Conservation (phyloP, 2,888 invertebrate species). For the Heliconius hortense region DNA sequence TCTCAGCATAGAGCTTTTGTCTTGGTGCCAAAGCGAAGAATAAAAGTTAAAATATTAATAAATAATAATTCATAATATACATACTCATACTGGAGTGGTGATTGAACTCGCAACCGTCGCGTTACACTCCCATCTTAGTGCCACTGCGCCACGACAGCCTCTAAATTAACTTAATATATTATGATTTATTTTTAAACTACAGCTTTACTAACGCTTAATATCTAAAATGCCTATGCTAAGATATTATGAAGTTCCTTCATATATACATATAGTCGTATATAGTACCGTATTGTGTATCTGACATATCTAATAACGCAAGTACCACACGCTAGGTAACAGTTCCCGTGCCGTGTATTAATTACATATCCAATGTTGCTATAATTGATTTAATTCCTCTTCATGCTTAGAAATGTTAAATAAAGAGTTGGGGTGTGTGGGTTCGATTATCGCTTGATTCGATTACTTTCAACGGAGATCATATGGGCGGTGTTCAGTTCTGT, state of each 20-base stretch:
- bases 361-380: slow-evolving; percentile 3
- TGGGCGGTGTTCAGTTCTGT: not conserved
- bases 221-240: not conserved
- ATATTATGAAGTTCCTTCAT: not conserved
- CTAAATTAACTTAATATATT: too few species aligned
- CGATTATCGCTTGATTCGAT: not conserved
- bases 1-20: too few species aligned
- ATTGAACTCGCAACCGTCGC: too few species aligned
- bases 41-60: too few species aligned
- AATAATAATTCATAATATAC: too few species aligned
- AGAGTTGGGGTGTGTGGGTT: not conserved
- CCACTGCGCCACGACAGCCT: too few species aligned
- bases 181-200: too few species aligned
- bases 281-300: not conserved
- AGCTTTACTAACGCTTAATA: not conserved
- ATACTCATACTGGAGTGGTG: too few species aligned
- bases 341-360: slow-evolving; percentile 12
- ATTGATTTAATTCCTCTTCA: not conserved
- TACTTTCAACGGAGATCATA: not conserved
- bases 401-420: not conserved
- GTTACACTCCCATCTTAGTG: too few species aligned
- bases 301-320: slow-evolving; percentile 8
- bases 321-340: not conserved
- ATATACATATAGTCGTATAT: not conserved
- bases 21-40: too few species aligned